Conservation (phyloP, 2,113 vertebrate genomes). For the Dolichotis patagonum region DNA sequence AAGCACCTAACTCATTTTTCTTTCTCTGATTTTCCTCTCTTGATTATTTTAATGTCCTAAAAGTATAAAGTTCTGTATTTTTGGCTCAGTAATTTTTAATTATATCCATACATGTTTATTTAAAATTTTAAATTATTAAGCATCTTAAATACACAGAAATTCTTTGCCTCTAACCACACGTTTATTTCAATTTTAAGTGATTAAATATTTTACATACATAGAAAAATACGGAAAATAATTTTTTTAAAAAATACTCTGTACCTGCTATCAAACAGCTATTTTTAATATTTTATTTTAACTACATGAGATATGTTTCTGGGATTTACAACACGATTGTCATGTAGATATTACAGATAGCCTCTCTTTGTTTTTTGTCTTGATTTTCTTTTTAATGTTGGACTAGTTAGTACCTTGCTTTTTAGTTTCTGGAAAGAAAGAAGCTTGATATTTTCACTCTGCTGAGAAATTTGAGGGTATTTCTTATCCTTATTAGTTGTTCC, state of each 20-base stretch:
- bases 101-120: neutral
- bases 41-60: neutral
- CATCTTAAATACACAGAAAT: conserved; percentile 31
- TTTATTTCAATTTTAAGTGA: neutral
- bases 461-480: neutral
- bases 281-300: conserved; percentile 21
- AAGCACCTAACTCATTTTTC: neutral
- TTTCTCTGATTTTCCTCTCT: conserved; percentile 13
- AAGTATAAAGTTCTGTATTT: neutral
- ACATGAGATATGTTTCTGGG: neutral
- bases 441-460: neutral
- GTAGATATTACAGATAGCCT: neutral
- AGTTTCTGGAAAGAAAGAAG: neutral
- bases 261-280: neutral
- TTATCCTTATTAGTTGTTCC: neutral
- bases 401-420: neutral
- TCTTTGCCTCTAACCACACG: neutral
- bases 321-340: neutral
- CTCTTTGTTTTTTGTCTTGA: neutral
- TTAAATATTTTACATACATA: conserved; percentile 19
- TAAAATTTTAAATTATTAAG: neutral
- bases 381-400: neutral
- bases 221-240: neutral
- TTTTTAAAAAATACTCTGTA: neutral
- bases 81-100: conserved; percentile 5